Base-by-base conservation (phyloP, 2,113 vertebrate genomes). In the Mormyrus iriodes region DNA sequence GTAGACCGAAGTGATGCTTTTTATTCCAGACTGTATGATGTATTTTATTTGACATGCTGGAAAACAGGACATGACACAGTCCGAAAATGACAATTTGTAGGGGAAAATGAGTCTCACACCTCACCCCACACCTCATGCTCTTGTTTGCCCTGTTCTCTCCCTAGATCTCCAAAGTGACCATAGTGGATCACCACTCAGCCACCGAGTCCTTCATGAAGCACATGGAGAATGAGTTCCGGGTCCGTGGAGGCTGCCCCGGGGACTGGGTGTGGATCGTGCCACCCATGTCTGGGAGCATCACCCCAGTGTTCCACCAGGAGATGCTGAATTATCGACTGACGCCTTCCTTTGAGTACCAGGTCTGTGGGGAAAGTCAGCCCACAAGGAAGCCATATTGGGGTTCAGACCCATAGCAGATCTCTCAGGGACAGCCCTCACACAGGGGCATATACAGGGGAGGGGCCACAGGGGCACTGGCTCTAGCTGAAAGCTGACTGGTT, bases 201-300 rank as follows among this genome's bases (percentile, higher is more conserved):
- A 99, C 98, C 0, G 98, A 99, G 93, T 99, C 98, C 92, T 99
- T 99, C 90, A 99, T 99, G 93, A 99, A 99, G 93, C 98, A 99
- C 96, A 98, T 99, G 98, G 98, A 99, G 93, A 99, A 99, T 0
- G 98, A 99, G 89, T 97, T 97, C 88, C 94, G 97, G 1, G 97
- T 98, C 92, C 96, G 98, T 1, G 98, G 98, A 0, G 98, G 98
- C 51, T 99, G 98, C 53, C 98, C 98, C 0, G 98, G 97, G 0
- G 98, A 99, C 95, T 99, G 98, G 98, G 98, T 99, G 24, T 99
- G 98, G 98, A 99, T 99, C 0, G 97, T 99, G 21, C 98, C 98
- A 0, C 98, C 98, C 2, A 99, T 99, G 98, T 99, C 98, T 0
- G 97, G 98, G 91, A 99, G 98, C 89, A 97, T 99, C 94, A 99